Evolutionary conservation across 2,797 vertebrate genomes (phyloP).

Genomic region (Hemibagrus guttatus): DNA sequence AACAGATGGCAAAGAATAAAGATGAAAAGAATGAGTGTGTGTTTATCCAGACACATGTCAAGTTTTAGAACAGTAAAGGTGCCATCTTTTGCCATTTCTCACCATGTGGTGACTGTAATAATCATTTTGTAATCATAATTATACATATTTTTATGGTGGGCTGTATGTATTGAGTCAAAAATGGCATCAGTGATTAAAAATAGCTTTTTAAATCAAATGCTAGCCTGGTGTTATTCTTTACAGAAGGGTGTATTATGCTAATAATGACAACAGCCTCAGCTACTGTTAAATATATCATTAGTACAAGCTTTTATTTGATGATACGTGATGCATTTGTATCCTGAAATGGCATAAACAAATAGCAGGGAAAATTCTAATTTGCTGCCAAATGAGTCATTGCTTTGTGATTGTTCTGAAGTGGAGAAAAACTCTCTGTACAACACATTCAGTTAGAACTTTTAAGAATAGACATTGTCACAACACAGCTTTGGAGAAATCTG

Average conservation of each 20-base stretch:
- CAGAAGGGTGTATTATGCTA: constrained; percentile 1
- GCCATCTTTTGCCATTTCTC: background rate
- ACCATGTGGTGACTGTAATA: background rate
- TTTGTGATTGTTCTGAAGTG: background rate
- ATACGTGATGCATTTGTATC: background rate
- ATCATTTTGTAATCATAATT: background rate
- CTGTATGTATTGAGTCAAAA: constrained; percentile 27
- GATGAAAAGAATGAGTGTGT: background rate
- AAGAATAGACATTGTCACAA: background rate
- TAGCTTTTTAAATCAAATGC: constrained; percentile 38
- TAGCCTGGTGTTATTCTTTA: constrained; percentile 32
- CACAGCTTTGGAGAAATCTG: background rate
- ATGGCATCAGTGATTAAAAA: constrained; percentile 44
- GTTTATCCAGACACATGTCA: constrained; percentile 10
- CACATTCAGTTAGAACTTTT: background rate
- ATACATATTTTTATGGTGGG: constrained; percentile 5
- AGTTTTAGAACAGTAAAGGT: background rate
- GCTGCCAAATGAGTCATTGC: background rate
- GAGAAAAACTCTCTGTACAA: background rate
- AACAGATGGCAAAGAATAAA: background rate
- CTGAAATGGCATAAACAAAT: background rate
- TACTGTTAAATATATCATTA: constrained; percentile 7
- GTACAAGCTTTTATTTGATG: constrained; percentile 4
- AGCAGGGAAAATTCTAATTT: background rate
- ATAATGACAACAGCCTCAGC: background rate